phyloP scores from a whole-genome alignment of 2,113 vertebrate species.

The Garra rufa region DNA sequence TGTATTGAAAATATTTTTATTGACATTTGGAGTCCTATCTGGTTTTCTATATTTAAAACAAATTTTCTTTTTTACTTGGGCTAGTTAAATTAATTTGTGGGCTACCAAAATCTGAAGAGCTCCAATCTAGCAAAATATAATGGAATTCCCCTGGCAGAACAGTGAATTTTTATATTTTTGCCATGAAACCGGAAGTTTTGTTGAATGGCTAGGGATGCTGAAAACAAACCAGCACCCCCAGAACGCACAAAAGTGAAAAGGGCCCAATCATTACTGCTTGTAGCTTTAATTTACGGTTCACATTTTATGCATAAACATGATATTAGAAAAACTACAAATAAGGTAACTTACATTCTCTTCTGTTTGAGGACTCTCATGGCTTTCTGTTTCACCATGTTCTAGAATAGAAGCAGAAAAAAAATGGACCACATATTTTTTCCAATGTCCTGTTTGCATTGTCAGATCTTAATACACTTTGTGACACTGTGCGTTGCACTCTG shows the following conservation, averaged over 20 bases:
- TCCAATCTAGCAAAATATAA: background rate
- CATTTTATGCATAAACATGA: background rate
- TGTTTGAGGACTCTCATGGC: constrained; percentile 95
- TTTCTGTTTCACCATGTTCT: constrained; percentile 99
- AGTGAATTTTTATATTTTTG: background rate
- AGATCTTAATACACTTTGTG: background rate
- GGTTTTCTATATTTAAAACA: no score
- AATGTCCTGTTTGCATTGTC: background rate
- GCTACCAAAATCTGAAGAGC: no score
- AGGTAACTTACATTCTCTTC: constrained; percentile 92
- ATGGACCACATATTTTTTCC: background rate
- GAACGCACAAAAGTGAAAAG: background rate
- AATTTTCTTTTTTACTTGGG: no score
- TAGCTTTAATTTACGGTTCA: background rate
- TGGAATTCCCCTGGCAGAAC: background rate
- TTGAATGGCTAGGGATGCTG: background rate
- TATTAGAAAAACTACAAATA: background rate
- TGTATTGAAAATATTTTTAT: no score
- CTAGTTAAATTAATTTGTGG: no score
- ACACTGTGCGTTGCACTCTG: background rate
- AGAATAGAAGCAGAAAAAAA: constrained; percentile 58
- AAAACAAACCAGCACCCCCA: background rate
- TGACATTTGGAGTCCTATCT: no score
- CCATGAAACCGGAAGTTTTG: background rate
- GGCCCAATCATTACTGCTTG: background rate